Evolutionary conservation across 1,140 invertebrate species (phyloP).

Genomic region (Saccostrea echinata): DNA sequence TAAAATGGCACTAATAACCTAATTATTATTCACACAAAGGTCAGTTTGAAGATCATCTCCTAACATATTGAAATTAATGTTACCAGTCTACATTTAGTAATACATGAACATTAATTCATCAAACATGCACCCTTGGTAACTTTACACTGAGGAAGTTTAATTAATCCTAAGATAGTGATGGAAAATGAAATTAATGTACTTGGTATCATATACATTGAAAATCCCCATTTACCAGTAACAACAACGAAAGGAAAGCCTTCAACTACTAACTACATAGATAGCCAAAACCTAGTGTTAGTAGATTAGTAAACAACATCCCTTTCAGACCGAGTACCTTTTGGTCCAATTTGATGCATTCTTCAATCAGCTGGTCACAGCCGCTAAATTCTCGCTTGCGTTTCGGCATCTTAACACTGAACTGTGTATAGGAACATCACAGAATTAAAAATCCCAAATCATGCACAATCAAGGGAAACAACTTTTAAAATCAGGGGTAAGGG

Average conservation of each 20-base stretch:
- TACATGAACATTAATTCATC: neutral
- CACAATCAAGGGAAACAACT: neutral
- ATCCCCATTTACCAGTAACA: neutral
- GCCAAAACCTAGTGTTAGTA: neutral
- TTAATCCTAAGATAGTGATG: neutral
- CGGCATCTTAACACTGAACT: neutral
- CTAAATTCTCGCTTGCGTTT: neutral
- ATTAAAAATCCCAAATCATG: neutral
- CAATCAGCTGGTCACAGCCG: constrained; percentile 17
- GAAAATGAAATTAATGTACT: neutral
- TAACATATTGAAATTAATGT: too few species aligned
- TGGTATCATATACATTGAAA: neutral
- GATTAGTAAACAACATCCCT: neutral
- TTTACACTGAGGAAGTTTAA: neutral
- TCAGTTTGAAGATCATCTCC: too few species aligned
- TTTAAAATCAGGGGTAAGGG: neutral
- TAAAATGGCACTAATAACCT: too few species aligned
- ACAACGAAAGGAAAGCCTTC: neutral
- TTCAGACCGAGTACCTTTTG: neutral
- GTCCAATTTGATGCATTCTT: constrained; percentile 6
- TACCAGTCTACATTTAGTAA: neutral
- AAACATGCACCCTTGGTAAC: neutral
- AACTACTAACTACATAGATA: neutral
- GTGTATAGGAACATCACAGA: constrained; percentile 8
- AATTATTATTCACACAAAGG: too few species aligned